A percentile compares a stretch with the other conserved stretches of the same genome.
These are phyloP conservation scores for Artibeus jamaicensis DNA, from an alignment of 2,797 vertebrate genomes.

Conservation along the genomic window DNA sequence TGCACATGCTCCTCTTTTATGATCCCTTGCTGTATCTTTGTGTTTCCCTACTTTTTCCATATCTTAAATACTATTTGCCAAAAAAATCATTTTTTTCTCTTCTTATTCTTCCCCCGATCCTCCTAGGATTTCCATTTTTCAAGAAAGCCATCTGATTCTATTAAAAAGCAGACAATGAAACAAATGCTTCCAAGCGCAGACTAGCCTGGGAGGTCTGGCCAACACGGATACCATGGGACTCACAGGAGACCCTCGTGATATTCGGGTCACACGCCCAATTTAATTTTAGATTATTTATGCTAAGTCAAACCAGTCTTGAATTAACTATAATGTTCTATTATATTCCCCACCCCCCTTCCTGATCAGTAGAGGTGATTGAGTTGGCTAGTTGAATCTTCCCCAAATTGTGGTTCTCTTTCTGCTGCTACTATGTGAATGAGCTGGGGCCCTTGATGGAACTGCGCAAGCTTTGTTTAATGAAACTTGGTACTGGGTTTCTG, in stretches of 20 bases:
- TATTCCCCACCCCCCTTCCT: conserved; percentile 30
- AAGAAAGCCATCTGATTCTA: conserved; percentile 68
- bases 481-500: not conserved
- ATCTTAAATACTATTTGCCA: conserved; percentile 52
- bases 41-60: conserved; percentile 40
- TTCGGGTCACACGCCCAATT: conserved; percentile 45
- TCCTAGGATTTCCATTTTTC: conserved; percentile 70
- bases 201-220: conserved; percentile 51
- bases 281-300: conserved; percentile 71
- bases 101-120: conserved; percentile 51
- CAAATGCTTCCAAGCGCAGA: conserved; percentile 50
- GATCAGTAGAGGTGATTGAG: conserved; percentile 1
- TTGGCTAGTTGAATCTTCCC: conserved; percentile 22
- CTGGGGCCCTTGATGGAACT: not conserved
- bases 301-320: conserved; percentile 51
- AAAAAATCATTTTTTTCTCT: conserved; percentile 28
- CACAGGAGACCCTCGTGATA: conserved; percentile 33
- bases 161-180: conserved; percentile 75
- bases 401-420: not conserved
- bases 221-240: not conserved
- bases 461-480: conserved; percentile 17
- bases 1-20: not conserved
- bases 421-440: not conserved
- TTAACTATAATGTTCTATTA: conserved; percentile 16
- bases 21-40: conserved; percentile 50